A percentile compares a stretch with the other conserved stretches of the same genome.
Evolutionary conservation across 2,888 invertebrate genomes (phyloP).

Genomic region (Keiferia lycopersicella): DNA sequence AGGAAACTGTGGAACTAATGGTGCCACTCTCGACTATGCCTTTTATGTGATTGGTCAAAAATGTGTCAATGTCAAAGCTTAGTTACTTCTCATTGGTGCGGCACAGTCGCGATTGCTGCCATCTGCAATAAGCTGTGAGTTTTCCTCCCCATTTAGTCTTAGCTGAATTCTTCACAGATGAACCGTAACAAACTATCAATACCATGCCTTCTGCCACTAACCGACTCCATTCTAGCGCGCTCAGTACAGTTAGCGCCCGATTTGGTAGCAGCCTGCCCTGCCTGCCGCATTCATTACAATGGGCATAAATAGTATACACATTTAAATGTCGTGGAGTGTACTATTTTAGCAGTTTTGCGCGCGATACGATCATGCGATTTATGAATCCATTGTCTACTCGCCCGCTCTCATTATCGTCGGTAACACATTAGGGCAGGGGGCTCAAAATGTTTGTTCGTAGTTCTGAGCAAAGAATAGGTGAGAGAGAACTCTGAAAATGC

Average conservation of each 20-base stretch:
- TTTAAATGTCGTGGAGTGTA: constrained; percentile 59
- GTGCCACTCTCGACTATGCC: no score
- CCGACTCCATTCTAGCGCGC: constrained; percentile 23
- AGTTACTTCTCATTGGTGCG: no score
- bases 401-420: constrained; percentile 68
- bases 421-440: constrained; percentile 37
- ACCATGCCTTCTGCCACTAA: background rate
- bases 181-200: constrained; percentile 9
- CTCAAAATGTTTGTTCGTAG: background rate
- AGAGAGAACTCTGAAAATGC: no score
- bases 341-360: constrained; percentile 64
- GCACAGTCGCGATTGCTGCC: no score
- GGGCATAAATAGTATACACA: constrained; percentile 65
- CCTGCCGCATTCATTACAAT: constrained; percentile 58
- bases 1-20: no score
- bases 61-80: no score
- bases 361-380: constrained; percentile 68
- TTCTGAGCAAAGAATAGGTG: background rate
- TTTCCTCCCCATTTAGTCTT: no score
- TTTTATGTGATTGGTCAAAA: no score
- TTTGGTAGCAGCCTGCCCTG: constrained; percentile 46
- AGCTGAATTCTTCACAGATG: background rate
- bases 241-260: constrained; percentile 37
- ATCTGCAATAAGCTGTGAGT: no score
- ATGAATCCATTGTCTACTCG: constrained; percentile 67